phyloP scores from a whole-genome alignment of 2,888 invertebrate genomes.

The Oxytorus armatus region DNA sequence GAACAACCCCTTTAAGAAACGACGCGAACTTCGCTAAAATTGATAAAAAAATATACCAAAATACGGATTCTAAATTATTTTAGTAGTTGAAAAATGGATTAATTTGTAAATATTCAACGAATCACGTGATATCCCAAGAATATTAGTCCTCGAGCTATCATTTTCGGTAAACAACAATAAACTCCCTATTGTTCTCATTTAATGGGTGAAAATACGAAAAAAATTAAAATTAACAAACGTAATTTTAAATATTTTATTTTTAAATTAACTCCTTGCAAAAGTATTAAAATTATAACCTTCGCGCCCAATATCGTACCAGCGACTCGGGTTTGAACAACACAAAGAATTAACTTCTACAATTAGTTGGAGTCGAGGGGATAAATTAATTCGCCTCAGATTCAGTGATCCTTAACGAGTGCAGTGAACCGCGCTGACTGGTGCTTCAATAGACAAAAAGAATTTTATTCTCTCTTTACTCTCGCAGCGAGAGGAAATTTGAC shows the following conservation, averaged over 20 bases:
- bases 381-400: conserved; percentile 43
- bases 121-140: too few relatives aligned
- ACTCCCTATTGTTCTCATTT: too few relatives aligned
- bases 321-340: conserved; percentile 11
- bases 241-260: too few relatives aligned
- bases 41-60: too few relatives aligned
- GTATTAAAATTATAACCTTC: background rate
- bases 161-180: background rate
- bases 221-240: too few relatives aligned
- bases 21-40: too few relatives aligned
- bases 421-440: conserved; percentile 40
- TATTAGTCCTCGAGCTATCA: too few relatives aligned
- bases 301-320: conserved; percentile 8
- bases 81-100: too few relatives aligned
- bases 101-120: too few relatives aligned
- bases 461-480: conserved; percentile 45
- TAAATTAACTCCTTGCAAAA: background rate
- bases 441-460: conserved; percentile 40
- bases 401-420: conserved; percentile 47
- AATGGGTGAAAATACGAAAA: background rate
- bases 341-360: conserved; percentile 8
- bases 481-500: background rate
- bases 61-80: too few relatives aligned
- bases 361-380: background rate
- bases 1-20: too few relatives aligned